phyloP scores from a whole-genome alignment of 2,113 vertebrate genomes.

The Thryonomys swinderianus region DNA sequence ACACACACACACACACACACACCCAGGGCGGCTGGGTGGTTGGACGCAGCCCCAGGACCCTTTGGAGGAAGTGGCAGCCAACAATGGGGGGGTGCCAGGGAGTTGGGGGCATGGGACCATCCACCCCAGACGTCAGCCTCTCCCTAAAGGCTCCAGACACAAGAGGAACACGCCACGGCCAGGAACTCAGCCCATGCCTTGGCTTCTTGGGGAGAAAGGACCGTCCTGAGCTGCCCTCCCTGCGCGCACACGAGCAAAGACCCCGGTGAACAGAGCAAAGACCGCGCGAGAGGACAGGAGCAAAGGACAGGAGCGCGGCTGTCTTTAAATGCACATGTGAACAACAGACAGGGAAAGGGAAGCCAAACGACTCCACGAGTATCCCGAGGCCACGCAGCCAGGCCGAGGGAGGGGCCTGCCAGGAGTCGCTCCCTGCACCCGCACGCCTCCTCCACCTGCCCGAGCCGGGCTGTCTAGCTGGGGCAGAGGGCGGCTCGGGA shows the following conservation, averaged over 20 bases:
- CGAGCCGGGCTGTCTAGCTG: too few species aligned
- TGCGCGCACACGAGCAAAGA: background rate
- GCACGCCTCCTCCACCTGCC: background rate
- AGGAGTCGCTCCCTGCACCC: too few species aligned
- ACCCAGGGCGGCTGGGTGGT: background rate
- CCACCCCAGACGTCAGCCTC: too few species aligned
- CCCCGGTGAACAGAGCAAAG: background rate
- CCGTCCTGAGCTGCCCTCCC: too few species aligned
- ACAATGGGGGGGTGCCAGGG: background rate
- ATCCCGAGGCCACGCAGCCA: background rate
- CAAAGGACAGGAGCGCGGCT: rapidly evolving
- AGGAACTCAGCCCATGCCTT: background rate
- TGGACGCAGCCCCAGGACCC: rapidly evolving
- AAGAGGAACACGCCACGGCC: rapidly evolving
- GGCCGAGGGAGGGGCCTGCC: background rate
- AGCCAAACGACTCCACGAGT: background rate
- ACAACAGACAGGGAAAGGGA: background rate
- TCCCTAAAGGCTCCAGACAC: background rate
- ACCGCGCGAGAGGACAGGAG: background rate
- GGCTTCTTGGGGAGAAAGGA: background rate
- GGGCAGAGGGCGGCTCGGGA: background rate
- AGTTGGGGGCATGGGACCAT: background rate
- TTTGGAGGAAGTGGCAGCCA: rapidly evolving
- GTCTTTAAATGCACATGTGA: background rate
- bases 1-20: too few species aligned